Evolutionary conservation across 2,113 vertebrate genomes (phyloP).

Genomic region (Eolophus roseicapilla): DNA sequence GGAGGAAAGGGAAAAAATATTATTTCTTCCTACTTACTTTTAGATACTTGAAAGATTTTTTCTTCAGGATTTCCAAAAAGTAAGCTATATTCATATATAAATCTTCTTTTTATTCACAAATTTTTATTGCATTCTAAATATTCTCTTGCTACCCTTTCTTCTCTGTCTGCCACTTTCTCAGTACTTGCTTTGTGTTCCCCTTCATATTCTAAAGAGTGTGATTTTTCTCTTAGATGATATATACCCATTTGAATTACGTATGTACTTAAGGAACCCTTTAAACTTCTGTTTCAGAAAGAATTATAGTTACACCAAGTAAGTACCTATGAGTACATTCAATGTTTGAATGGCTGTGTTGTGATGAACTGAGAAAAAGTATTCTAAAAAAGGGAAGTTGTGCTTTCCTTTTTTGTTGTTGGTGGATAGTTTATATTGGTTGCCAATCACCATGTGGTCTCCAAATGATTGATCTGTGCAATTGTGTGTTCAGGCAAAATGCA

Average conservation of each 20-base stretch:
- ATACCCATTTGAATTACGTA: background rate
- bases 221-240: background rate
- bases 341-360: background rate
- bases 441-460: background rate
- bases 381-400: background rate
- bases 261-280: background rate
- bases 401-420: background rate
- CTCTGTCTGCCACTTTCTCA: background rate
- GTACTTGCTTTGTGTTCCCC: background rate
- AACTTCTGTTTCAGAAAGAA: background rate
- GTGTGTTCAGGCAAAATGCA: background rate
- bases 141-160: background rate
- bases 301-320: background rate
- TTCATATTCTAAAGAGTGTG: background rate
- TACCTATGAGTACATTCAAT: background rate
- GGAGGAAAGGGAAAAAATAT: background rate
- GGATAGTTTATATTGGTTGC: background rate
- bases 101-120: background rate
- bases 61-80: background rate
- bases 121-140: background rate
- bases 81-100: background rate
- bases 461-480: background rate
- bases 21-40: background rate
- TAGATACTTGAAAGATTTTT: background rate
- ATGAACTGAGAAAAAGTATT: background rate